Base-by-base conservation (phyloP, 2,888 invertebrate species). In the Lymantria monacha region DNA sequence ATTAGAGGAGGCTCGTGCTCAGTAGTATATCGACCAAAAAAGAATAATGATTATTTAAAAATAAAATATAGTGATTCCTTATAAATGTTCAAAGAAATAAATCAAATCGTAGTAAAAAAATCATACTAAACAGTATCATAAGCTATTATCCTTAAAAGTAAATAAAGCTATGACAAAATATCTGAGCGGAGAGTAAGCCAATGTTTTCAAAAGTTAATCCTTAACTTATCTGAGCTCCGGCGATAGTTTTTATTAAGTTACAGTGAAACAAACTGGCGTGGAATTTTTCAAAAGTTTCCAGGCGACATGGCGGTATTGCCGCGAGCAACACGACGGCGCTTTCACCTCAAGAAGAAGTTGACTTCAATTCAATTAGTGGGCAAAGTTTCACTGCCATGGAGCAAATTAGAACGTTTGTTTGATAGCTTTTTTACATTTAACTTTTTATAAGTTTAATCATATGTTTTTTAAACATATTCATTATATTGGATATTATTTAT, bases 181-280 rank as follows among this genome's bases (percentile, higher is more conserved):
- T 53, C 53, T 55, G 53, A 53, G 54, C 61, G 57, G 56, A 46
- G 41, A 62, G 55, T 66, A 61, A 59, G 64, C 63, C 74, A 70
- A 74, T 77, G 80, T 80, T 81, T 77, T 70, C 68, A 51, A 69
- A 86, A 85, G 72, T 83, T 84, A 78, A 85, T 82, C 74, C 78
- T 64, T 69, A 81, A 83, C 79, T 83, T 75, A 61, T 50, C 49
- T 46, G 65, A 57, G 71, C 69, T 70, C 61, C 59, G 65, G 57
- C 63, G 64, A 64, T 71, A 81, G 81, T 84, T 83, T 83, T 79
- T 83, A 84, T 83, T 79, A 82, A 86, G 86, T 88, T 88, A 87
- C 82, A 71, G 74, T 82, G 80, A 85, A 83, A 86, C 83, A 84
- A 85, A 86, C 85, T 82, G 77, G 81, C 69, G 53, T 68, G 76